Conservation (phyloP, 1,140 invertebrate genomes). For the Leptestheria dahalacensis region DNA sequence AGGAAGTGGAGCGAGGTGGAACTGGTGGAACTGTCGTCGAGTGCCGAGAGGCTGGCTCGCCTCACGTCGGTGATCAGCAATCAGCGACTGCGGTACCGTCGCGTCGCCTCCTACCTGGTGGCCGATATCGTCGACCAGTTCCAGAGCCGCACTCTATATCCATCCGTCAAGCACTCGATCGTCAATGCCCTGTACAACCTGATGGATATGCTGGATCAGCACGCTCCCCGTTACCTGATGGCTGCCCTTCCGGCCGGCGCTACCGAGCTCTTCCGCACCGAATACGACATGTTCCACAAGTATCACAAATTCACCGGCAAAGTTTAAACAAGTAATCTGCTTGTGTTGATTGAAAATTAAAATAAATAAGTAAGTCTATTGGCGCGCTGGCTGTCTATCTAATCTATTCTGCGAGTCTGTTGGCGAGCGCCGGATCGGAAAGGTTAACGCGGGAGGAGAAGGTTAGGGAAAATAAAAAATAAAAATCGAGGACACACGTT, state of each 20-base stretch:
- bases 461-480: too few species aligned
- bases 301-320: slow-evolving; percentile 17
- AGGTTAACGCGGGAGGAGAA: too few species aligned
- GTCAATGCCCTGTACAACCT: slow-evolving; percentile 12
- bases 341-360: too few species aligned
- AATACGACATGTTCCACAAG: slow-evolving; percentile 16
- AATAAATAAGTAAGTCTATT: too few species aligned
- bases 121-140: slow-evolving; percentile 31
- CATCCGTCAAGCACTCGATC: slow-evolving; percentile 28
- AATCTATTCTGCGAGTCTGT: too few species aligned
- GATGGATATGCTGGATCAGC: slow-evolving; percentile 15
- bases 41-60: slow-evolving; percentile 8
- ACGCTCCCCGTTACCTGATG: slow-evolving; percentile 11
- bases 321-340: slow-evolving; percentile 10
- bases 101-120: slow-evolving; percentile 29
- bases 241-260: slow-evolving; percentile 10
- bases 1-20: not conserved
- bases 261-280: slow-evolving; percentile 15
- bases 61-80: slow-evolving; percentile 25
- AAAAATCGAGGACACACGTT: too few species aligned
- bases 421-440: too few species aligned
- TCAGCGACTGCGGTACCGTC: slow-evolving; percentile 27
- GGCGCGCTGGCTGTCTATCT: too few species aligned
- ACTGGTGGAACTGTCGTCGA: slow-evolving; percentile 3
- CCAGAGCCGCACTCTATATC: slow-evolving; percentile 26